Conservation (phyloP, 2,113 vertebrate species). For the Microcebus jonahi region DNA sequence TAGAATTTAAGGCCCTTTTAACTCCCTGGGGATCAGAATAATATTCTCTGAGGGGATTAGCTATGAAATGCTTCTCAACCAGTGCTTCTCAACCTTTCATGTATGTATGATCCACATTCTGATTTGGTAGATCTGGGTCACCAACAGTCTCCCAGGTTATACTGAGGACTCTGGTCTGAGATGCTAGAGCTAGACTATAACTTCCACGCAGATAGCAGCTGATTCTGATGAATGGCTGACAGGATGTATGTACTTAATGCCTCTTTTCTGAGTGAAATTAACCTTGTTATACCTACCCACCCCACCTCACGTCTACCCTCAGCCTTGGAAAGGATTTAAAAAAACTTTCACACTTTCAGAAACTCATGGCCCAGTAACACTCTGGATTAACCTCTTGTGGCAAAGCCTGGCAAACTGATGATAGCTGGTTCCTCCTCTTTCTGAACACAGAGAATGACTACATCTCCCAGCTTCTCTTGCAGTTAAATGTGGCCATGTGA, state of each 20-base stretch:
- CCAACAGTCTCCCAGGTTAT: neutral
- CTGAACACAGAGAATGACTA: neutral
- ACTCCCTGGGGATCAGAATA: neutral
- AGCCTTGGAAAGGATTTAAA: neutral
- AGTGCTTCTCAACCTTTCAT: neutral
- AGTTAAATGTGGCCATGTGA: neutral
- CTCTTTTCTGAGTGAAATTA: neutral
- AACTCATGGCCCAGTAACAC: neutral
- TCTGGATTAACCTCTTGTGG: neutral
- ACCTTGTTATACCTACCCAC: neutral
- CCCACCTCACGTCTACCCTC: accelerated
- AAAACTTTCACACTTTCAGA: neutral
- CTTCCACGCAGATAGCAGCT: neutral
- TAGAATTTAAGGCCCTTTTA: constrained; percentile 19
- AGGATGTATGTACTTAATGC: neutral
- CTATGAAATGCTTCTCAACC: neutral
- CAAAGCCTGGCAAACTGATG: neutral
- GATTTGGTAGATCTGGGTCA: neutral
- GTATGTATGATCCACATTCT: neutral
- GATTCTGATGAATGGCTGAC: neutral
- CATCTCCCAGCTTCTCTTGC: neutral
- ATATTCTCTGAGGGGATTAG: neutral
- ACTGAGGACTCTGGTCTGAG: neutral
- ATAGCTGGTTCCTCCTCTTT: neutral
- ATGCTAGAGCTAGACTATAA: neutral